Evolutionary conservation across 2,888 invertebrate genomes (phyloP), one percentile per base, ranked within the genome.

Genomic region (Hypena proboscidalis): DNA sequence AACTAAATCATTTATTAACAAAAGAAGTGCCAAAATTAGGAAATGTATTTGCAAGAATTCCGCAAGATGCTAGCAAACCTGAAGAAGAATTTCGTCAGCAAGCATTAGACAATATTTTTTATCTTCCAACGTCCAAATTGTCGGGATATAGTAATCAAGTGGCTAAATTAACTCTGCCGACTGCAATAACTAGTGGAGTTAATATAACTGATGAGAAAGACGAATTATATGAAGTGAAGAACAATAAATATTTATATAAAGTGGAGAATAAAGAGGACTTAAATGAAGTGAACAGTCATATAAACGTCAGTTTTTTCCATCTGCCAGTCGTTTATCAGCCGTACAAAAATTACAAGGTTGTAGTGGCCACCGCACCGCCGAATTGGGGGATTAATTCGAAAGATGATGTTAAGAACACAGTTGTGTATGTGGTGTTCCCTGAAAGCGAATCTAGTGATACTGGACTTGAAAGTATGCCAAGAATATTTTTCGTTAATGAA

Each of bases 291-390:
- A 25, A 1, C 29, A 19, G n/a, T n/a, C 3, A 19, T 25, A 21
- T 5, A 1, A 33, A 43, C 2, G 36, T 48, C 0, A 69, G 69
- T 41, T 71, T 68, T 35, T 67, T 85, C 8, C 79, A 78, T 43
- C 61, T 88, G 32, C 87, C 89, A 0, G 51, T 85, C 3, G 35
- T 83, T 2, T 69, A 65, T 3, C 80, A 83, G 22, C 74, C 78
- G 0, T 76, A 67, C 21, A 55, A 69, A 1, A 65, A 80, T 27
- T 89, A 88, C 39, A 85, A 83, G 46, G 70, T 89, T n/a, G 42
- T 90, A 22, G 80, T 90, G 0, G 89, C 80, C 0, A 74, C 77
- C 0, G 87, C 90, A 0, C 90, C 90, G 0, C 70, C 78, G 0
- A 59, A 80, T 25, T 40, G 86, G 2, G 77, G 57, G 27, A 58